phyloP scores from a whole-genome alignment of 1,140 invertebrate species.

The Camponotus floridanus region DNA sequence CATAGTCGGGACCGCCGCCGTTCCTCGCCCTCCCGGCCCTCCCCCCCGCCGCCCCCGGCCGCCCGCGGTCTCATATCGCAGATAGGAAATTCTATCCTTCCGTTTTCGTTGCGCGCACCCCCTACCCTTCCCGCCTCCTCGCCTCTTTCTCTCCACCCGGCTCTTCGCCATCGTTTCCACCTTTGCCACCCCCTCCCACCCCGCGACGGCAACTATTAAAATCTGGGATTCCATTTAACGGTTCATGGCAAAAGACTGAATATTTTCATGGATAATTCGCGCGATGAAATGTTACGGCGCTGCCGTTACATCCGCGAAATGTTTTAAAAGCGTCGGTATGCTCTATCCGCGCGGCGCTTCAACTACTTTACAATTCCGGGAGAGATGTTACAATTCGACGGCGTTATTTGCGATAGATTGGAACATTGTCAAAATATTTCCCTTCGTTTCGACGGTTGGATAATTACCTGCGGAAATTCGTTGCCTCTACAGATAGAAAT shows the following conservation, averaged over 20 bases:
- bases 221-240: constrained; percentile 67
- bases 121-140: background rate
- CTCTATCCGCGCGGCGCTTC: constrained; percentile 6
- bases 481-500: constrained; percentile 25
- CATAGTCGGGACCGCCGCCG: constrained; percentile 22
- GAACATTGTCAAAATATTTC: constrained; percentile 64
- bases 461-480: constrained; percentile 56
- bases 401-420: constrained; percentile 64
- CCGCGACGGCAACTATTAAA: constrained; percentile 65
- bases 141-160: background rate
- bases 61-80: constrained; percentile 67
- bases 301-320: constrained; percentile 39
- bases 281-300: constrained; percentile 46
- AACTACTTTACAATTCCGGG: constrained; percentile 61
- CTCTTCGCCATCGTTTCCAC: constrained; percentile 27
- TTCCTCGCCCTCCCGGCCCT: constrained; percentile 19
- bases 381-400: constrained; percentile 59
- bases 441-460: constrained; percentile 53
- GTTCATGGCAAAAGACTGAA: constrained; percentile 45
- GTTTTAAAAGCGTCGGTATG: constrained; percentile 50
- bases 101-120: constrained; percentile 48
- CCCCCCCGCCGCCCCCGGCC: constrained; percentile 27
- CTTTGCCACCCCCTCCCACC: constrained; percentile 26
- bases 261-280: constrained; percentile 56
- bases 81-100: constrained; percentile 71